phyloP scores from a whole-genome alignment of 2,888 invertebrate genomes.

The Eremobia ochroleuca region DNA sequence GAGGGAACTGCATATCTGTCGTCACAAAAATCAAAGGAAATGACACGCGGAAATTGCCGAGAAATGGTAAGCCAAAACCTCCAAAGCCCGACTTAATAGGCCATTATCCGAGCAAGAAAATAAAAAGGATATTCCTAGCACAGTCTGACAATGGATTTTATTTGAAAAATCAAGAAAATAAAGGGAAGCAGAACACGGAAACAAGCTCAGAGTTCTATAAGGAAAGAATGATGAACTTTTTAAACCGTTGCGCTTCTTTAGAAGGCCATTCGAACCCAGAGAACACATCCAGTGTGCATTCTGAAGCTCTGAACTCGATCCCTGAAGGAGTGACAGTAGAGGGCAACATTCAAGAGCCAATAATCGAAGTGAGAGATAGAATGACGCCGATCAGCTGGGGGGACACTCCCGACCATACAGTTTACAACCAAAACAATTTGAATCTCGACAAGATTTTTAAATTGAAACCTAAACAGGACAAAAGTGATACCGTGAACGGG shows the following conservation, averaged over 20 bases:
- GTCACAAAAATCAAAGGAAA: constrained; percentile 91
- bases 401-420: constrained; percentile 83
- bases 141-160: constrained; percentile 86
- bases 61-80: constrained; percentile 83
- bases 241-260: constrained; percentile 84
- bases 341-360: constrained; percentile 63
- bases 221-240: constrained; percentile 87
- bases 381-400: constrained; percentile 86
- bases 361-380: constrained; percentile 63
- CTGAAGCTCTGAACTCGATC: constrained; percentile 82
- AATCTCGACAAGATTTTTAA: constrained; percentile 87
- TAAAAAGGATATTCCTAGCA: constrained; percentile 88
- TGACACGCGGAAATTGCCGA: constrained; percentile 81
- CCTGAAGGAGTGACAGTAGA: constrained; percentile 77
- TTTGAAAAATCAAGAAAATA: constrained; percentile 87
- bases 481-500: constrained; percentile 61
- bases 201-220: constrained; percentile 87
- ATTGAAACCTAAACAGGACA: constrained; percentile 73
- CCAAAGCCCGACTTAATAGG: constrained; percentile 90
- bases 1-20: constrained; percentile 89
- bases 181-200: constrained; percentile 84
- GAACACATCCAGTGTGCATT: constrained; percentile 80
- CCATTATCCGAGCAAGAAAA: constrained; percentile 89
- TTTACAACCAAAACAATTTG: constrained; percentile 88
- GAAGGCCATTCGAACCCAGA: constrained; percentile 84